Evolutionary conservation across 2,888 invertebrate genomes (phyloP).

Genomic region (Lithosia quadra): DNA sequence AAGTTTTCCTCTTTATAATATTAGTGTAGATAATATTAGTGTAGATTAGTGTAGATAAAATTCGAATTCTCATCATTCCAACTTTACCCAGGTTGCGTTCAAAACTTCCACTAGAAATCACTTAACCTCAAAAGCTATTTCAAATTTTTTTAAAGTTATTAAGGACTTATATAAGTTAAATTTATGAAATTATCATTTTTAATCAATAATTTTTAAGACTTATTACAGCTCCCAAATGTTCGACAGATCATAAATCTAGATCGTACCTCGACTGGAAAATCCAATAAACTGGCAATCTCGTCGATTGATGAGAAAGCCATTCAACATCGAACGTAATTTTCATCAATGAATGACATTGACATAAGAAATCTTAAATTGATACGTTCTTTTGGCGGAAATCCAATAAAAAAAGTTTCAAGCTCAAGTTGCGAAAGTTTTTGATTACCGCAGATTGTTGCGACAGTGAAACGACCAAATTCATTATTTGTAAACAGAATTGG

Average conservation of each 20-base stretch:
- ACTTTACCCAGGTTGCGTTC: too few relatives aligned
- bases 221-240: slow-evolving; percentile 15
- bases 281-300: slow-evolving; percentile 14
- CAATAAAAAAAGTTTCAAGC: slow-evolving; percentile 31
- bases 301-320: slow-evolving; percentile 18
- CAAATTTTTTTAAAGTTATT: too few relatives aligned
- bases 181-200: too few relatives aligned
- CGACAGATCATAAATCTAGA: slow-evolving; percentile 37
- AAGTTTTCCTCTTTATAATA: too few relatives aligned
- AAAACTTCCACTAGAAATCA: not conserved
- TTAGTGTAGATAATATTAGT: too few relatives aligned
- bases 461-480: slow-evolving; percentile 55
- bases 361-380: slow-evolving; percentile 16
- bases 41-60: too few relatives aligned
- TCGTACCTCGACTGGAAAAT: slow-evolving; percentile 25
- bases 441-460: slow-evolving; percentile 46
- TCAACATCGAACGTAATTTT: slow-evolving; percentile 13
- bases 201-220: slow-evolving; percentile 14
- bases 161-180: too few relatives aligned
- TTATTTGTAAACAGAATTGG: slow-evolving; percentile 55
- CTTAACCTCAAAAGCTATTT: not conserved
- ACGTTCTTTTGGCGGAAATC: slow-evolving; percentile 7
- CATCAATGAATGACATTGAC: slow-evolving; percentile 26
- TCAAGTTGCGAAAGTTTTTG: slow-evolving; percentile 28
- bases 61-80: too few relatives aligned